Conservation (phyloP, 1,140 invertebrate genomes). For the Sweltsa coloradensis region DNA sequence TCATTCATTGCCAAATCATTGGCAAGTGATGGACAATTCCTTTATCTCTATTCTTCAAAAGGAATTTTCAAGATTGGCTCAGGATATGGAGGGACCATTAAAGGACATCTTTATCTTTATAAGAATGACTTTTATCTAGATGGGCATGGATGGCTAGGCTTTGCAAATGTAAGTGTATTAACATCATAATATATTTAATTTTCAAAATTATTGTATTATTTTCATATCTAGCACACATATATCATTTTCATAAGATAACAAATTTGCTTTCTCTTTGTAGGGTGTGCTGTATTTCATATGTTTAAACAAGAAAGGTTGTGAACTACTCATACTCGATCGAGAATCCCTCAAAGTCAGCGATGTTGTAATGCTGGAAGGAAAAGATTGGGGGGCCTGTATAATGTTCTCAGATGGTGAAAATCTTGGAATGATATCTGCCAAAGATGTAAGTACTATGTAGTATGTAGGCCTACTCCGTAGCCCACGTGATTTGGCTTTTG, state of each 20-base stretch:
- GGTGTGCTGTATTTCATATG: slow-evolving; percentile 40
- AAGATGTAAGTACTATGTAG: slow-evolving; percentile 50
- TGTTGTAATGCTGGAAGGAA: slow-evolving; percentile 44
- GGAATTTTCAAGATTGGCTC: slow-evolving; percentile 84
- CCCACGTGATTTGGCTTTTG: no score
- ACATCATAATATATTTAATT: not conserved
- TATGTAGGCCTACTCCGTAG: no score
- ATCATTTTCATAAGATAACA: not conserved
- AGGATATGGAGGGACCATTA: slow-evolving; percentile 80
- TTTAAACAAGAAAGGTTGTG: slow-evolving; percentile 20
- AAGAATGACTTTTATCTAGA: slow-evolving; percentile 68
- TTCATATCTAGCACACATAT: not conserved
- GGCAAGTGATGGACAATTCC: slow-evolving; percentile 75
- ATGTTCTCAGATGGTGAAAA: slow-evolving; percentile 78
- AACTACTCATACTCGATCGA: slow-evolving; percentile 32
- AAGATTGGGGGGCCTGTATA: slow-evolving; percentile 48
- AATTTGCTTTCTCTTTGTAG: slow-evolving; percentile 24
- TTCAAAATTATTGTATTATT: not conserved
- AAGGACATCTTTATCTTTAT: slow-evolving; percentile 70
- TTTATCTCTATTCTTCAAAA: slow-evolving; percentile 69
- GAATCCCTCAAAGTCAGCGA: slow-evolving; percentile 30
- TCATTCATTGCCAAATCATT: slow-evolving; percentile 39
- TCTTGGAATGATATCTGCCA: slow-evolving; percentile 65
- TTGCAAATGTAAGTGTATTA: slow-evolving; percentile 55
- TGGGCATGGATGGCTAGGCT: slow-evolving; percentile 68